Base-by-base conservation (phyloP, 2,888 invertebrate genomes). In the Caenorhabditis drosophilae region DNA sequence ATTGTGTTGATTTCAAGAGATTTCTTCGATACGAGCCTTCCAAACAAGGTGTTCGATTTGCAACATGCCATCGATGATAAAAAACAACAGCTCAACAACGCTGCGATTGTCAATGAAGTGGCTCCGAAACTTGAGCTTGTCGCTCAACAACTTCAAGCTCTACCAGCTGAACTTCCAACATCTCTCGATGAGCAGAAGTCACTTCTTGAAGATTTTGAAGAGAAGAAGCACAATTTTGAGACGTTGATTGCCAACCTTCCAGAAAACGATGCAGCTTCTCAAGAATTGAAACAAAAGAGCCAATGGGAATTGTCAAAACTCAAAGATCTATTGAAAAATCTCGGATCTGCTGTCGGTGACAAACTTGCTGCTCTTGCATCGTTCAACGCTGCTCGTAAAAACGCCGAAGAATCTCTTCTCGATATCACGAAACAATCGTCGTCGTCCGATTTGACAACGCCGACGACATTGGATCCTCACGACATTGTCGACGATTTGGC, bases 311-410 rank as follows among this genome's bases (percentile, higher is more conserved):
- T 73, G 44, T 70, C 72, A 15, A 52, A 57, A 45, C 60, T 75
- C 48, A 68, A 75, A 49, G 70, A 72, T 47, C 55, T 68, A 23
- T 54, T 72, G 50, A 66, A 64, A 48, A 49, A 60, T 46, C 62
- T 75, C 35, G 68, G 67, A 41, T 61, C 58, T 44, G 67, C 67
- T 31, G 67, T 75, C 52, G 75, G 72, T 27, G 72, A 75, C 61
- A 72, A 72, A 41, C 50, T 72, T 34, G 72, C 72, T 41, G 72
- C 75, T 51, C 68, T 72, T 48, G 75, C 72, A 26, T 64, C 72
- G 20, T 72, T 72, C 66, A 70, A 66, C 31, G 68, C 71, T 9
- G 62, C 69, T 52, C 67, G 73, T 47, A 71, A 70, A 53, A 67
- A 71, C 26, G 68, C 69, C 41, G 74, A 73, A 58, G 67, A 67